Conservation (phyloP, 2,113 vertebrate species). For the Ammodramus savannarum region DNA sequence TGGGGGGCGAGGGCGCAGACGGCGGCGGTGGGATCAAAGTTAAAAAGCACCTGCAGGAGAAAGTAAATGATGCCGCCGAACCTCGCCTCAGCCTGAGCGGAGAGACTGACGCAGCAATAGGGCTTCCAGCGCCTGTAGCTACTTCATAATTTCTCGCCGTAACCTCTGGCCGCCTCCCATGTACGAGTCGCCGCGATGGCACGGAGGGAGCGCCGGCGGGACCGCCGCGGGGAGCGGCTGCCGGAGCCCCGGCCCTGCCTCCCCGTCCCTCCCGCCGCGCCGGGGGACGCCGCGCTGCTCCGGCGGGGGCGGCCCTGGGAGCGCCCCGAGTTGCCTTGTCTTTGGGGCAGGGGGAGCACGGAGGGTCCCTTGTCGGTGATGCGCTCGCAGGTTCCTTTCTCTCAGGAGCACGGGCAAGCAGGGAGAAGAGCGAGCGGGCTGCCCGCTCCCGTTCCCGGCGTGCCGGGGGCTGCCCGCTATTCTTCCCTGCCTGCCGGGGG, state of each 20-base stretch:
- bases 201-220: neutral
- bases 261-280: neutral
- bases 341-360: neutral
- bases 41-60: constrained; percentile 53
- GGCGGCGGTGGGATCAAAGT: constrained; percentile 36
- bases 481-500: neutral
- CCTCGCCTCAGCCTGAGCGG: neutral
- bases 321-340: neutral
- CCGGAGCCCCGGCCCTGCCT: neutral
- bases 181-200: neutral
- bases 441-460: neutral
- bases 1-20: neutral
- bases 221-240: neutral
- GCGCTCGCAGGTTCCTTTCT: neutral
- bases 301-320: neutral
- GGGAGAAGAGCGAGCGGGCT: neutral
- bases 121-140: neutral
- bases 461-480: neutral
- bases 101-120: neutral
- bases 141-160: neutral
- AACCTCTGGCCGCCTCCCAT: neutral
- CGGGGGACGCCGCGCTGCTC: neutral
- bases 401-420: neutral
- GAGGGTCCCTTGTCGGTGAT: neutral
- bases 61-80: neutral